Evolutionary conservation across 1,140 invertebrate species (phyloP).

Genomic region (Lepidotrigona ventralis): DNA sequence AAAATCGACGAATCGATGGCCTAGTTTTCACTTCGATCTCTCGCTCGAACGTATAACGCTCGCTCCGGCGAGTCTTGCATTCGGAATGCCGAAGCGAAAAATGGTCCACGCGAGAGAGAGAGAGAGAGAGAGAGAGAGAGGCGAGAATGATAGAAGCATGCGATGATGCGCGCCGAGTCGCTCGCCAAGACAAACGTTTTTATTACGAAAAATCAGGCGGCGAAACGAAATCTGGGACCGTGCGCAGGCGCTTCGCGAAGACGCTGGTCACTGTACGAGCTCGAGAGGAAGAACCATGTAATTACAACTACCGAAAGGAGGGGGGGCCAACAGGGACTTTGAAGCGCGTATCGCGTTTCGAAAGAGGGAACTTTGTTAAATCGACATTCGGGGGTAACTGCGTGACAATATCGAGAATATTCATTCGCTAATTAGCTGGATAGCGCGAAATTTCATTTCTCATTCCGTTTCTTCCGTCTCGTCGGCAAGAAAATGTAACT

Average conservation of each 20-base stretch:
- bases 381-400: too few relatives aligned
- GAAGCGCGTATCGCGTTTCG: background rate
- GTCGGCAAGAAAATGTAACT: background rate
- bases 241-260: conserved; percentile 56
- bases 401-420: background rate
- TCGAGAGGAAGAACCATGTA: background rate
- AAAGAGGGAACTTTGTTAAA: background rate
- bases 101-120: background rate
- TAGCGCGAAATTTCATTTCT: background rate
- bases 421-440: background rate
- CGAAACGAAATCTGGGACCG: conserved; percentile 68
- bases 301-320: too few relatives aligned
- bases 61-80: background rate
- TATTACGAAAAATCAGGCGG: conserved; percentile 72
- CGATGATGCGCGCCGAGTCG: conserved; percentile 44
- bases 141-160: conserved; percentile 1
- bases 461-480: background rate
- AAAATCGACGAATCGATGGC: background rate
- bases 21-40: conserved; percentile 9
- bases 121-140: background rate
- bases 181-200: conserved; percentile 73
- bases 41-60: too few relatives aligned
- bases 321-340: background rate
- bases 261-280: conserved; percentile 11
- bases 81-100: background rate